Percentiles rank a stretch among this genome's conserved stretches.
Conservation (phyloP, 2,888 invertebrate species). For the Chouioia cunea region DNA sequence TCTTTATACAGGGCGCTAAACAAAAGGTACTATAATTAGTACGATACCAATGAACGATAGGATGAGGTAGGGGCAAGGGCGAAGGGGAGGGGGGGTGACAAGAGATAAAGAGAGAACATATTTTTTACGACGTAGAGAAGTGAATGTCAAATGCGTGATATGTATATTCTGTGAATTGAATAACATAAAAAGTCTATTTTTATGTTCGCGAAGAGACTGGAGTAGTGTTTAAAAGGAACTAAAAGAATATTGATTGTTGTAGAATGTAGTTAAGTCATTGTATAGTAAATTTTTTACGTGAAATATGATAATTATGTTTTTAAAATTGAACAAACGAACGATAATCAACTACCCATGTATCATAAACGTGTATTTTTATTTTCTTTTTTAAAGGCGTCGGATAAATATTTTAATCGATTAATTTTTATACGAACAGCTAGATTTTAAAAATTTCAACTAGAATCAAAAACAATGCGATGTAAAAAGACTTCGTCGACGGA, state of each 20-base stretch:
- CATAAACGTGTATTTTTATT: no score
- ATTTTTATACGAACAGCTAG: no score
- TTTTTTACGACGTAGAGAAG: conserved; percentile 54
- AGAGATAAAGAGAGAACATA: conserved; percentile 48
- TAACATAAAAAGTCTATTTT: conserved; percentile 61
- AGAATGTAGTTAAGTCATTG: conserved; percentile 46
- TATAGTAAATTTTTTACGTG: conserved; percentile 50
- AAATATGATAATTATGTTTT: conserved; percentile 28
- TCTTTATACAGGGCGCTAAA: conserved; percentile 15
- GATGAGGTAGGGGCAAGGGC: no score
- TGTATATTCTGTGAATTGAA: conserved; percentile 56
- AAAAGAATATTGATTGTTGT: conserved; percentile 47
- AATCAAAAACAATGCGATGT: no score
- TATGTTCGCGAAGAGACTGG: conserved; percentile 58
- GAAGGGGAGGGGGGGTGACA: conserved; percentile 16
- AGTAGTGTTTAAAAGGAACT: conserved; percentile 51
- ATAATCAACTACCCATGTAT: background rate
- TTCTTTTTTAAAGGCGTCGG: no score
- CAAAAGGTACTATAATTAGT: conserved; percentile 36
- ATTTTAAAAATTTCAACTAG: no score
- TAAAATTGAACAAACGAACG: background rate
- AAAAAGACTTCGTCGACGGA: no score
- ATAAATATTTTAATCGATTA: no score
- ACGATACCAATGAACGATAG: conserved; percentile 4
- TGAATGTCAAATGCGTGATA: conserved; percentile 58